These are phyloP conservation scores for Coranthus polyacanthus DNA, from an alignment of 2,797 vertebrate genomes.

Conservation along the genomic window DNA sequence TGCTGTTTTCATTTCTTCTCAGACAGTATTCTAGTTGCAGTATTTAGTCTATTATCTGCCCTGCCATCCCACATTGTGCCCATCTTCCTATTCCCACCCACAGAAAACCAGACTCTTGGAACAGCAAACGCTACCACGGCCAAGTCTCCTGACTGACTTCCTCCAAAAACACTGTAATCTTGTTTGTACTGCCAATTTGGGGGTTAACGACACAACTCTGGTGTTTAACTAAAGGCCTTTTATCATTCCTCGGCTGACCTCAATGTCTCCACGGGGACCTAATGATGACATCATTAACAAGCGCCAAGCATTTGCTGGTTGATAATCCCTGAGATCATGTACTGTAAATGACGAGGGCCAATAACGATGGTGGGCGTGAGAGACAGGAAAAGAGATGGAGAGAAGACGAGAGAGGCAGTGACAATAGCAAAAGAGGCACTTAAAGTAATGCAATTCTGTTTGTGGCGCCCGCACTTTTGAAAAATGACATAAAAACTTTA, in stretches of 20 bases:
- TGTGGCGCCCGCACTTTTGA: not conserved
- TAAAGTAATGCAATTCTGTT: not conserved
- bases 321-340: constrained; percentile 72
- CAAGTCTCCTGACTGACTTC: constrained; percentile 76
- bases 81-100: constrained; percentile 66
- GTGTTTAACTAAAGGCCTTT: constrained; percentile 87
- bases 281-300: constrained; percentile 79
- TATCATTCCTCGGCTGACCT: constrained; percentile 88
- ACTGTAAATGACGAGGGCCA: constrained; percentile 46
- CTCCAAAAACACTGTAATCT: constrained; percentile 81
- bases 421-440: not conserved
- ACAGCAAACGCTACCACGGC: constrained; percentile 37
- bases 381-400: constrained; percentile 18
- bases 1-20: constrained; percentile 50
- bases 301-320: constrained; percentile 51
- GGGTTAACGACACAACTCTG: constrained; percentile 80
- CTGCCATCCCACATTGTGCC: constrained; percentile 58
- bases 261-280: constrained; percentile 69
- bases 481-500: not conserved
- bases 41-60: constrained; percentile 56
- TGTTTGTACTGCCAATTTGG: constrained; percentile 83
- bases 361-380: constrained; percentile 38
- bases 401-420: not conserved
- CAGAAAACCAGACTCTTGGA: constrained; percentile 71
- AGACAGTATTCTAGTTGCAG: constrained; percentile 50